These are phyloP conservation scores for Diglossa cyanea DNA, from an alignment of 2,797 vertebrate genomes.

Conservation along the genomic window DNA sequence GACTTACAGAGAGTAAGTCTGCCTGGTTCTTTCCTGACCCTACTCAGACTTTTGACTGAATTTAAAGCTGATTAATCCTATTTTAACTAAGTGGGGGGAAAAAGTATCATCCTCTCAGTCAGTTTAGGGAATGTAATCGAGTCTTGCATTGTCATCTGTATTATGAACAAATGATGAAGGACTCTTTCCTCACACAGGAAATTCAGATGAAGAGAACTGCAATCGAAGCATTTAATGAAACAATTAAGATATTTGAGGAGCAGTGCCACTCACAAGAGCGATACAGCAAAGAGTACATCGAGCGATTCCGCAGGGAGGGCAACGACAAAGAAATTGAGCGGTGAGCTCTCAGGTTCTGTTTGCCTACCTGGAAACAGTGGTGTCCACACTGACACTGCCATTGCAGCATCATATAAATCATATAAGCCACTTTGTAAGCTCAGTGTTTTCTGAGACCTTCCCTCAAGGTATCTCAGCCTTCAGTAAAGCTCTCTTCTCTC, in stretches of 20 bases:
- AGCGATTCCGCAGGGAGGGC: constrained; percentile 82
- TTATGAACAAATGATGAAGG: background rate
- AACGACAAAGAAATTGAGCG: constrained; percentile 90
- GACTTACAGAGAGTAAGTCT: background rate
- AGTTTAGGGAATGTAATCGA: background rate
- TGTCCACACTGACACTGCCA: background rate
- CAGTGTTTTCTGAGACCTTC: background rate
- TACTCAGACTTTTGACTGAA: background rate
- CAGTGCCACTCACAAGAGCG: constrained; percentile 92
- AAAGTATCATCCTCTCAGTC: background rate
- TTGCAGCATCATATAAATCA: background rate
- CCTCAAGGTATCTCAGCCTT: background rate
- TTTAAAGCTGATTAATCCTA: background rate
- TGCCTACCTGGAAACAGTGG: background rate
- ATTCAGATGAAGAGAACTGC: constrained; percentile 98
- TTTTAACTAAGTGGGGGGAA: background rate
- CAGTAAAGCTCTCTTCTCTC: background rate
- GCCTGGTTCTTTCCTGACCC: background rate
- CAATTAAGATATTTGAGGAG: constrained; percentile 98
- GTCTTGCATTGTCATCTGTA: background rate
- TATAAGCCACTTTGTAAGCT: background rate
- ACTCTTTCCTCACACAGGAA: constrained; percentile 78
- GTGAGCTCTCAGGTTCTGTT: constrained; percentile 63
- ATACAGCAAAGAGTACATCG: constrained; percentile 89
- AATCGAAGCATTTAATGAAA: constrained; percentile 97